Percentiles rank a stretch among this genome's conserved stretches.
These are phyloP conservation scores for Buathra laborator DNA, from an alignment of 2,888 invertebrate species.

Conservation along the genomic window DNA sequence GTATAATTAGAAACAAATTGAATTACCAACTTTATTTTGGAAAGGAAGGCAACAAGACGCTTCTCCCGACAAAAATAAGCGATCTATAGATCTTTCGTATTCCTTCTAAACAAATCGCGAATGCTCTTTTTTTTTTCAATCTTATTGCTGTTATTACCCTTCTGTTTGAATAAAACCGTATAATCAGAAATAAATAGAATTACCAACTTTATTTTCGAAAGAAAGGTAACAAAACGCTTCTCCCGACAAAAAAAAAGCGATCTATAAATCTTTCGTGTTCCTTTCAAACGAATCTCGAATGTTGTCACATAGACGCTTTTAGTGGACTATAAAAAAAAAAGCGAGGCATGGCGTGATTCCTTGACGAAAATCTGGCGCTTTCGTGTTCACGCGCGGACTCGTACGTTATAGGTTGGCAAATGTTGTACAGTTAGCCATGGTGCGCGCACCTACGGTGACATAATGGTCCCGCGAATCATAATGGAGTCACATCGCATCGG, in stretches of 20 bases:
- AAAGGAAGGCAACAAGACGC: too few species aligned
- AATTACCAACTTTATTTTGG: too few species aligned
- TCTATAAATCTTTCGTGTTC: not conserved
- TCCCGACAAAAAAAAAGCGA: not conserved
- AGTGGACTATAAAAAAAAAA: conserved; percentile 2
- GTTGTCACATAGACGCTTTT: conserved; percentile 4
- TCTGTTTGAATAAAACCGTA: too few species aligned
- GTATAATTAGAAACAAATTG: too few species aligned
- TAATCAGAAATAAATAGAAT: too few species aligned
- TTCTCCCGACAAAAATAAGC: not conserved
- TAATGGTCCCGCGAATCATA: conserved; percentile 77
- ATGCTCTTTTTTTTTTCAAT: not conserved
- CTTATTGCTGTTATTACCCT: too few species aligned
- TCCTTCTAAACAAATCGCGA: not conserved
- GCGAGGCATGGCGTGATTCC: conserved; percentile 11
- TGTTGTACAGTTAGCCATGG: conserved; percentile 46
- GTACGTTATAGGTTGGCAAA: not conserved
- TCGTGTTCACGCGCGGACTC: not conserved
- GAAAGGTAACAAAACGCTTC: not conserved
- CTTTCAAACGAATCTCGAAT: conserved; percentile 1
- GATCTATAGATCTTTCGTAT: not conserved
- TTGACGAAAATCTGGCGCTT: not conserved
- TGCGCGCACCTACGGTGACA: conserved; percentile 63
- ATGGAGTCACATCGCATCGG: conserved; percentile 84
- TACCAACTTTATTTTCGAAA: too few species aligned